Conservation (phyloP, 2,888 invertebrate genomes). For the Furcula furcula region DNA sequence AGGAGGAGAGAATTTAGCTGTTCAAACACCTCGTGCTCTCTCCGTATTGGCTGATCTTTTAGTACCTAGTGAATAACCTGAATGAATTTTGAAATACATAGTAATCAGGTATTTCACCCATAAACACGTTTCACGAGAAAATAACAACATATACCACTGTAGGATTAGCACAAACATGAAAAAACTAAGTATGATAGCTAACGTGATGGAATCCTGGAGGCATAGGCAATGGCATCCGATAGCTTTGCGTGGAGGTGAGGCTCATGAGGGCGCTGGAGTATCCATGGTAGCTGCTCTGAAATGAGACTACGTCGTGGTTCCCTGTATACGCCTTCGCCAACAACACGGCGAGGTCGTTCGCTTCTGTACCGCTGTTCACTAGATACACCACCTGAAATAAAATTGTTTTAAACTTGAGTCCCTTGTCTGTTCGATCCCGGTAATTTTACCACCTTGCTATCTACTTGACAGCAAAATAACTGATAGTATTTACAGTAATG, state of each 20-base stretch:
- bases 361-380: constrained; percentile 98
- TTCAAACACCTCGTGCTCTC: no score
- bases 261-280: constrained; percentile 93
- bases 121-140: no score
- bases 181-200: constrained; percentile 36
- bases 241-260: constrained; percentile 89
- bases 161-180: not conserved
- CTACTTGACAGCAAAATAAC: no score
- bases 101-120: no score
- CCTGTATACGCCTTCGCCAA: constrained; percentile 94
- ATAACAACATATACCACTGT: no score
- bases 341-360: constrained; percentile 96
- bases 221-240: constrained; percentile 88
- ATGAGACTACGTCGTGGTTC: constrained; percentile 90
- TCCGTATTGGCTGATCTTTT: no score
- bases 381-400: constrained; percentile 90
- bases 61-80: no score
- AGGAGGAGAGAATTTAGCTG: no score
- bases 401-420: not conserved
- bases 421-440: constrained; percentile 1
- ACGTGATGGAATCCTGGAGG: constrained; percentile 91
- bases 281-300: constrained; percentile 96
- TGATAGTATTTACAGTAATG: no score
- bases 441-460: no score
- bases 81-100: no score